Conservation (phyloP, 2,888 invertebrate species). For the Lissocephala sabroskyi region DNA sequence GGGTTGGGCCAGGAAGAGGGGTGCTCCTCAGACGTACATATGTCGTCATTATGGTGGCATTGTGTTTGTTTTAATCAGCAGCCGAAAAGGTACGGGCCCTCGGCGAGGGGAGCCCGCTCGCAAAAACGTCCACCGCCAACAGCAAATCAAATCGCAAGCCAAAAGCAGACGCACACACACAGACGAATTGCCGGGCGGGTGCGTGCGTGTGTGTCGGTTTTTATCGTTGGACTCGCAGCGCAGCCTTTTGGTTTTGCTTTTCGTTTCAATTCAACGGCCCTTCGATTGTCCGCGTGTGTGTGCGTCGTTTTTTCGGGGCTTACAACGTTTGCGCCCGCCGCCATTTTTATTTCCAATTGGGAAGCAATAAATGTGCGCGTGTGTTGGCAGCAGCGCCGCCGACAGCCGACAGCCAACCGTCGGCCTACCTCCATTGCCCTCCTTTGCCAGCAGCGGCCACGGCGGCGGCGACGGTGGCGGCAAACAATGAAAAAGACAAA, state of each 20-base stretch:
- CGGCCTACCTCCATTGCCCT: too few relatives aligned
- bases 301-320: slow-evolving; percentile 3
- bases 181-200: background rate
- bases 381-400: slow-evolving; percentile 45
- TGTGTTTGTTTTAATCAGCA: slow-evolving; percentile 63
- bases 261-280: slow-evolving; percentile 43
- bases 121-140: too few relatives aligned
- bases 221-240: slow-evolving; percentile 28
- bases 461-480: slow-evolving; percentile 25
- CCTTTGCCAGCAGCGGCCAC: slow-evolving; percentile 5
- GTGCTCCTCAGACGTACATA: slow-evolving; percentile 34
- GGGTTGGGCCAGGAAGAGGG: background rate
- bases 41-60: slow-evolving; percentile 61
- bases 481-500: slow-evolving; percentile 62
- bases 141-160: slow-evolving; percentile 47
- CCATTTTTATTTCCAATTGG: slow-evolving; percentile 62
- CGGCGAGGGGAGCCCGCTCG: background rate
- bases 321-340: slow-evolving; percentile 26
- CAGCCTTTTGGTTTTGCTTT: slow-evolving; percentile 8
- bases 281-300: too few relatives aligned
- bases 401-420: slow-evolving; percentile 8
- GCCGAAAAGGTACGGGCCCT: background rate
- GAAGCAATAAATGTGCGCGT: slow-evolving; percentile 62
- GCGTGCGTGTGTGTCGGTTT: slow-evolving; percentile 13
- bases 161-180: too few relatives aligned